These are phyloP conservation scores for Enteromius fasciolatus DNA, from an alignment of 2,797 vertebrate genomes.

Conservation along the genomic window DNA sequence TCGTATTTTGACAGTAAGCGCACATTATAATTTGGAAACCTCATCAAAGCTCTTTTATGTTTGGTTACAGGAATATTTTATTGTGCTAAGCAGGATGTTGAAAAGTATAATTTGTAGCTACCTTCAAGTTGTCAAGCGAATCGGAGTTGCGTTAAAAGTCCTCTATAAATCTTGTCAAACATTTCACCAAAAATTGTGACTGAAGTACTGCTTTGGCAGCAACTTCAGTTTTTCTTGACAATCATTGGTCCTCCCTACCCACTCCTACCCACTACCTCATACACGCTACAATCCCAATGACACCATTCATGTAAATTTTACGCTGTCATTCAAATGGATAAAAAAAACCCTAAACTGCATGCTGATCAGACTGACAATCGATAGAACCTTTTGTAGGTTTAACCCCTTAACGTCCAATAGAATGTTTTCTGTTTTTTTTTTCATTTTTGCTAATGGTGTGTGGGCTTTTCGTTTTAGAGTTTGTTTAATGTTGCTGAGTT, in stretches of 20 bases:
- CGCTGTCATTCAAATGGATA: background rate
- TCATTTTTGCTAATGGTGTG: background rate
- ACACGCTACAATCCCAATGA: background rate
- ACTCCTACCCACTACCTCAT: slow-evolving; percentile 17
- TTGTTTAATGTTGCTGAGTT: background rate
- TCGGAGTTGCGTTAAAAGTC: background rate
- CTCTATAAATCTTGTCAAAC: background rate
- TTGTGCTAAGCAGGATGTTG: background rate
- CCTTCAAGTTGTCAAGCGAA: background rate
- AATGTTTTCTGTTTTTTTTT: background rate
- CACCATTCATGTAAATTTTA: background rate
- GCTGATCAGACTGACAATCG: slow-evolving; percentile 4
- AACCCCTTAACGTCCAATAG: background rate
- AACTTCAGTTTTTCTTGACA: background rate
- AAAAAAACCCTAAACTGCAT: background rate
- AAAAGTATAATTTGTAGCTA: background rate
- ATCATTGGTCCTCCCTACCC: background rate
- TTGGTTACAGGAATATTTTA: slow-evolving; percentile 8
- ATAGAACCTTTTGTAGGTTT: background rate
- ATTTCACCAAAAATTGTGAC: slow-evolving; percentile 6
- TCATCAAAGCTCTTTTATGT: background rate
- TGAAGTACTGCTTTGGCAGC: background rate
- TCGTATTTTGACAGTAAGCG: slow-evolving; percentile 5
- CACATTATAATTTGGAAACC: slow-evolving; percentile 21
- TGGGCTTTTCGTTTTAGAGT: slow-evolving; percentile 53